Conservation (phyloP, 2,113 vertebrate genomes). For the Otolemur garnettii region DNA sequence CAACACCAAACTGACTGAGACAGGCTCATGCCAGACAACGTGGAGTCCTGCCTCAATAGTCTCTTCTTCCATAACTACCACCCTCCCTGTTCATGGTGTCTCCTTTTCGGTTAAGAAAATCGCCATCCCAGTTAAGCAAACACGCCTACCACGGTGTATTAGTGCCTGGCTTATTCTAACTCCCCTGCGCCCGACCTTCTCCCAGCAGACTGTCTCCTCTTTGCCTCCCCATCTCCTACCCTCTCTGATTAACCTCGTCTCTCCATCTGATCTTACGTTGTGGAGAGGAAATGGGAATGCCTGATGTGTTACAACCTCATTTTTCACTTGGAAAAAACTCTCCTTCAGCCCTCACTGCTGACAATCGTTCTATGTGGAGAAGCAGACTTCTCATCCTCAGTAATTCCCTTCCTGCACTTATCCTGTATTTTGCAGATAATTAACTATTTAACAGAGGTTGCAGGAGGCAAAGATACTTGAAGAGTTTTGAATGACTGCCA, state of each 20-base stretch:
- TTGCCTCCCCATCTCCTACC: background rate
- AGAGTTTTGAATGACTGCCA: constrained; percentile 25
- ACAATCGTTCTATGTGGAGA: constrained; percentile 54
- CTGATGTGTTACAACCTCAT: background rate
- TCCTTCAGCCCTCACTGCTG: background rate
- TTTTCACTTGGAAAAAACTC: background rate
- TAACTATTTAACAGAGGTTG: constrained; percentile 38
- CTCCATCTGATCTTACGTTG: background rate
- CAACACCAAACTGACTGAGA: background rate
- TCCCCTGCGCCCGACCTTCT: background rate
- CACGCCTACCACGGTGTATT: background rate
- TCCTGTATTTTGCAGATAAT: constrained; percentile 42
- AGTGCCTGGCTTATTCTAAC: constrained; percentile 43
- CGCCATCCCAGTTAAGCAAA: constrained; percentile 48
- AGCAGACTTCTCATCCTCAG: constrained; percentile 1
- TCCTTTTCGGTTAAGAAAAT: constrained; percentile 43
- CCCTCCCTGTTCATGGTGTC: background rate
- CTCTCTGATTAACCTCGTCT: constrained; percentile 4
- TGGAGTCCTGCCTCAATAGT: background rate
- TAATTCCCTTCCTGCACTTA: background rate
- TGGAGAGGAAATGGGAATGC: constrained; percentile 39
- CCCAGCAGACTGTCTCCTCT: constrained; percentile 18
- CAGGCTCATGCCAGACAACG: background rate
- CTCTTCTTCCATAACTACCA: background rate
- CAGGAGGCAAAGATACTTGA: background rate